phyloP scores from a whole-genome alignment of 2,113 vertebrate species.

The Microtus pennsylvanicus region DNA sequence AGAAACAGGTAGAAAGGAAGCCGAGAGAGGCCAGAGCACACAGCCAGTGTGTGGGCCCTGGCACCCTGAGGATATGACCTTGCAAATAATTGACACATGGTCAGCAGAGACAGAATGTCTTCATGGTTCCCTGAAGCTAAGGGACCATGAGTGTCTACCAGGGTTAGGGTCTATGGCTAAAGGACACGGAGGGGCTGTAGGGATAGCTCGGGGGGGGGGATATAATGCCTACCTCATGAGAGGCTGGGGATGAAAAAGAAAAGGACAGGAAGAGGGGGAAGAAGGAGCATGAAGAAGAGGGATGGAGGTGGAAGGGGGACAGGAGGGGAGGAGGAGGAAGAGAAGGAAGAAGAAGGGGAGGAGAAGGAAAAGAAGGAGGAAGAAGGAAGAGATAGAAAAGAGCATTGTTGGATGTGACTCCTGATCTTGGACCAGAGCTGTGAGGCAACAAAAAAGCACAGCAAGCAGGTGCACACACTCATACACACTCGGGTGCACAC shows the following conservation, averaged over 20 bases:
- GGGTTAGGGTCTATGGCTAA: neutral
- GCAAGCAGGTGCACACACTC: neutral
- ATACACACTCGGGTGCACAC: too few relatives aligned
- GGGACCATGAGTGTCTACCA: neutral
- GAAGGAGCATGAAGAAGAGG: neutral
- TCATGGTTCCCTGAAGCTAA: neutral
- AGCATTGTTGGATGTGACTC: neutral
- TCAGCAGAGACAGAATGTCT: neutral
- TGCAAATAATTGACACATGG: neutral
- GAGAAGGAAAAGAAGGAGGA: neutral
- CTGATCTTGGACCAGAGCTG: neutral
- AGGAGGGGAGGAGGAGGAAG: neutral
- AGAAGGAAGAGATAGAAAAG: neutral
- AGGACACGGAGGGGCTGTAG: neutral
- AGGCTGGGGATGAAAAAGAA: neutral
- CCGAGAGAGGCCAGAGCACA: neutral
- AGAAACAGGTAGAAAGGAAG: neutral
- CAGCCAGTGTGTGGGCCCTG: fast-evolving
- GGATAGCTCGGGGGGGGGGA: neutral
- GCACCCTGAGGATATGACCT: neutral
- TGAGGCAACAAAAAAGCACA: too few relatives aligned
- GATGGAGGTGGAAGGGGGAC: neutral
- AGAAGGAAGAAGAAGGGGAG: neutral
- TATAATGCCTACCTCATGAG: neutral
- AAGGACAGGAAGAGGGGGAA: neutral